Base-by-base conservation (phyloP, 2,888 invertebrate species). In the Stenoptilia bipunctidactyla region DNA sequence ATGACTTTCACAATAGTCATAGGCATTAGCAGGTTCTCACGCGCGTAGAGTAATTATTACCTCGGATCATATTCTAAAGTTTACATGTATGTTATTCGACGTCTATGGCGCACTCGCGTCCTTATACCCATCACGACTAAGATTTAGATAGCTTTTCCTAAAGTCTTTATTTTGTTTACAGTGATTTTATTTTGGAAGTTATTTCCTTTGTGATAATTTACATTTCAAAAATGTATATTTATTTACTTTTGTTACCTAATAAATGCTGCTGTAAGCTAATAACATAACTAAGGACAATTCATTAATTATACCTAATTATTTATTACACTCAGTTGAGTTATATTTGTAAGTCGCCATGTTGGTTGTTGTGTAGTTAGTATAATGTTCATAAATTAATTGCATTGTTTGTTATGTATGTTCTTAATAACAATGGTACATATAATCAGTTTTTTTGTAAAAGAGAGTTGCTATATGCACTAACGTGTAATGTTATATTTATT, bases 241-340 rank as follows among this genome's bases (percentile, higher is more conserved):
- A n/a, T 30, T n/a, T 30, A n/a, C 30, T 30, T 20, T 30, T 30
- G 30, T 30, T 30, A 30, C 30, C 30, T 3, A 30, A 12, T 10
- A n/a, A 30, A 9, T n/a, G 3, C 12, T 30, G 30, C 4, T 30
- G 12, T 30, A 30, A 30, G 30, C 30, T 30, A 8, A 12, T 30
- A 30, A 30, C 30, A 30, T 30, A 30, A 20, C 20, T 30, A 30
- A 30, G 30, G 30, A 30, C 30, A 40, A 48, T 52, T 60, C 58
- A 52, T 53, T 48, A 44, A 41, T 47, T 56, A 55, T 60, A 55
- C 12, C 30, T 65, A 66, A 66, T 67, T 65, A 66, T 68, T 66
- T 45, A 58, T 55, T 52, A 53, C 56, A 36, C 40, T 55, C 58
- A 43, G 49, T 47, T 42, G 56, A 54, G 30, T 64, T 57, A 54